A percentile compares a stretch with the other conserved stretches of the same genome.
phyloP scores from a whole-genome alignment of 2,888 invertebrate genomes.

The Epirrhoe tristata region DNA sequence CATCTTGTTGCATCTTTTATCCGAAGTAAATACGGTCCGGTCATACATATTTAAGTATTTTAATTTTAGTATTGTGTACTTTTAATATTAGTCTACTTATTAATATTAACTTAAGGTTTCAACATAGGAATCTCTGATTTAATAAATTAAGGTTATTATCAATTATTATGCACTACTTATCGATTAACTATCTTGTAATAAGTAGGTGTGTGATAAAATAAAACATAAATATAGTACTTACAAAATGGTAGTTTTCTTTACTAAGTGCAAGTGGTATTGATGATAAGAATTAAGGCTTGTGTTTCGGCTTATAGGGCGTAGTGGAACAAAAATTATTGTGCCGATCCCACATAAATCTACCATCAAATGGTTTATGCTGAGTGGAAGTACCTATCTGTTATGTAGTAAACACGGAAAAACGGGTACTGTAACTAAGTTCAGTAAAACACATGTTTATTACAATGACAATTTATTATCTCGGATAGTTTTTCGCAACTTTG shows the following conservation, averaged over 20 bases:
- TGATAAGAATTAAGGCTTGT: neutral
- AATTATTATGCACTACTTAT: neutral
- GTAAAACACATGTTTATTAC: constrained; percentile 43
- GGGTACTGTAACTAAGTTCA: constrained; percentile 11
- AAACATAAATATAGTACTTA: neutral
- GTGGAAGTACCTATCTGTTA: neutral
- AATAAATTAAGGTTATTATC: neutral
- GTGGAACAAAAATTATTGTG: neutral
- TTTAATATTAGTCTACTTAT: neutral
- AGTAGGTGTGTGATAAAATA: neutral
- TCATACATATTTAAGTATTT: constrained; percentile 26
- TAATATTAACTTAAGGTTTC: neutral
- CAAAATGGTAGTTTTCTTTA: neutral
- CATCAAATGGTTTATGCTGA: neutral
- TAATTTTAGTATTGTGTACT: constrained; percentile 28
- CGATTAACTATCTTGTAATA: neutral
- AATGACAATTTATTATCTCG: constrained; percentile 56
- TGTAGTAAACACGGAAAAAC: neutral
- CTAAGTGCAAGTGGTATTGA: neutral
- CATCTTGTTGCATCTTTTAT: neutral
- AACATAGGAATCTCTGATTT: neutral
- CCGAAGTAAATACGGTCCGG: constrained; percentile 1
- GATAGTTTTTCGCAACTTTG: constrained; percentile 49
- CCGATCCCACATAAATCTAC: neutral
- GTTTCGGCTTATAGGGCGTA: neutral